A percentile compares a stretch with the other conserved stretches of the same genome.
Conservation (phyloP, 2,113 vertebrate species). For the Pluvianellus socialis region DNA sequence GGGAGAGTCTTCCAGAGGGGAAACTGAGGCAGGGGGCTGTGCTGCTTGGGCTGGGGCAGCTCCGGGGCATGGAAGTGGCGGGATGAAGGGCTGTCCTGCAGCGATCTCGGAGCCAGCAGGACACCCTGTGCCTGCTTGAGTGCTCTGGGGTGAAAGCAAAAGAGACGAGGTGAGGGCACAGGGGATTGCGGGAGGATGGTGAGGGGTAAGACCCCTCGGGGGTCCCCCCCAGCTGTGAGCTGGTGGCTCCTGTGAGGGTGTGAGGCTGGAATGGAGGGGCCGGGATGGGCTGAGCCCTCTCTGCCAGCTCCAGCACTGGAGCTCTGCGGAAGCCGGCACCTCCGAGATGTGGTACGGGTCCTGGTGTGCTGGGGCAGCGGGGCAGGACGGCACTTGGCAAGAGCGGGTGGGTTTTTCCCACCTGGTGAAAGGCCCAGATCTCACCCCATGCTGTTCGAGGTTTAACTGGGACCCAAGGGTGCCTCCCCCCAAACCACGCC, state of each 20-base stretch:
- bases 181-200: background rate
- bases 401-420: background rate
- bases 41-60: background rate
- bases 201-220: background rate
- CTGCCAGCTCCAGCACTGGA: background rate
- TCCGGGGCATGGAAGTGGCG: background rate
- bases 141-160: background rate
- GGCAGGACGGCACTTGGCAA: background rate
- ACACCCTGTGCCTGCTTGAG: background rate
- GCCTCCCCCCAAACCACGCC: background rate
- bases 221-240: background rate
- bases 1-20: background rate
- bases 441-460: background rate
- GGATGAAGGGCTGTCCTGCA: background rate
- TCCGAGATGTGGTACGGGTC: fast-evolving
- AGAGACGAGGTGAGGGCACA: background rate
- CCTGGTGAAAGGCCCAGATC: background rate
- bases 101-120: background rate
- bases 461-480: background rate
- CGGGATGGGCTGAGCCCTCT: background rate
- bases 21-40: slow-evolving; percentile 18
- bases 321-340: background rate
- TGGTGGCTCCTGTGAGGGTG: background rate
- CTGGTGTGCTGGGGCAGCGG: background rate
- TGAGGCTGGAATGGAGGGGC: background rate